Conservation (phyloP, 2,113 vertebrate genomes). For the Nibea coibor region DNA sequence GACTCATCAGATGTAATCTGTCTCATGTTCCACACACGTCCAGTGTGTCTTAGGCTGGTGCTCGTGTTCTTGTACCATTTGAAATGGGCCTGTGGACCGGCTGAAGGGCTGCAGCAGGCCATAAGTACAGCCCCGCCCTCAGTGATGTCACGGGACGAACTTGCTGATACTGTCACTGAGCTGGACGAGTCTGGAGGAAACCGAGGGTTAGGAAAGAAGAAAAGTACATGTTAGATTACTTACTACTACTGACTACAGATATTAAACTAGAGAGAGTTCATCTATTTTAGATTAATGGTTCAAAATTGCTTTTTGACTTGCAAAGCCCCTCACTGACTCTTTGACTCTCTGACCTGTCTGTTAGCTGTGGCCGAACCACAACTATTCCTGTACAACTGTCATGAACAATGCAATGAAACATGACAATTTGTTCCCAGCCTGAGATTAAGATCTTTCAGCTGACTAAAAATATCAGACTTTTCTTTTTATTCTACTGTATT, state of each 20-base stretch:
- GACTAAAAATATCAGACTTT: background rate
- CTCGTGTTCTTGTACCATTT: conserved; percentile 61
- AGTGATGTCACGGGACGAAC: conserved; percentile 40
- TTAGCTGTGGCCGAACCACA: background rate
- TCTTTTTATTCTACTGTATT: background rate
- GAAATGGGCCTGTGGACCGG: conserved; percentile 16
- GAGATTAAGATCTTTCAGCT: background rate
- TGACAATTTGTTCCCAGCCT: background rate
- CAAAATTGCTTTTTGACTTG: background rate
- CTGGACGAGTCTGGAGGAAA: conserved; percentile 51
- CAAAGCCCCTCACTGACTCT: background rate
- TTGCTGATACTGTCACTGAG: conserved; percentile 31
- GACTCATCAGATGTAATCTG: conserved; percentile 34
- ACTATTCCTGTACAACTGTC: background rate
- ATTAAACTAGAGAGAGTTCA: background rate
- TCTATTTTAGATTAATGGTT: background rate
- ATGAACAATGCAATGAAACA: background rate
- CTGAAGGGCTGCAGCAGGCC: conserved; percentile 64
- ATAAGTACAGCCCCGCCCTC: conserved; percentile 59
- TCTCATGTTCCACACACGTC: conserved; percentile 57
- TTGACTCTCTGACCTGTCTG: background rate
- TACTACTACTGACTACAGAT: background rate
- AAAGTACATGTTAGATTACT: background rate
- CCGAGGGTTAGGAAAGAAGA: background rate
- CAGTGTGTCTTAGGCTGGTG: background rate